Evolutionary conservation across 2,797 vertebrate genomes (phyloP), one percentile per base, ranked within the genome.

Genomic region (Alectoris magna): DNA sequence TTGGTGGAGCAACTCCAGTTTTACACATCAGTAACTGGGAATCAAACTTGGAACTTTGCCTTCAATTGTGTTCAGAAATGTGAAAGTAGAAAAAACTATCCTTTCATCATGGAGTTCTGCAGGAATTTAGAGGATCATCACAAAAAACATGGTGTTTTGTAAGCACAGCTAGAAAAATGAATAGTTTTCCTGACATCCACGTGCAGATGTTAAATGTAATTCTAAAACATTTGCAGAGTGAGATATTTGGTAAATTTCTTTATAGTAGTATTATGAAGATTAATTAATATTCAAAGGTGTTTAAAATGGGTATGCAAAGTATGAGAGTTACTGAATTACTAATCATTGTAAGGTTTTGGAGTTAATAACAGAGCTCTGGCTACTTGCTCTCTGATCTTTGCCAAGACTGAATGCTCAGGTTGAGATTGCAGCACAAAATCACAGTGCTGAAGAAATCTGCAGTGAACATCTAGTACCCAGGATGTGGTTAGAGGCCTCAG

Each of bases 401-500:
- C 24, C 27, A 14, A 59, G n/a, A 48, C 31, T 43, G 56, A 78
- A 77, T 29, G 27, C 58, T 78, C 27, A n/a, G 36, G 51, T 60
- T 56, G 16, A 41, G 34, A 41, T 21, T 74, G 71, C 68, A 79
- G 44, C 4, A 11, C 27, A 39, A 71, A 70, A 29, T 7, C 46
- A 43, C 8, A 26, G 44, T 10, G 23, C 55, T 90, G 43, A 82
- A 34, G 68, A 48, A 63, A 38, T 69, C 31, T 77, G 22, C 51
- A 63, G 60, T 68, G 53, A 90, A 44, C 29, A 86, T 56, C 46
- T 12, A 43, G 41, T 80, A 62, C 58, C 62, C 81, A 94, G 95
- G 93, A 94, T 87, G 84, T 88, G 78, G 88, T 86, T 84, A 88
- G 60, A 90, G 68, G 48, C 59, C 41, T 85, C 78, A 84, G 62